Conservation (phyloP, 1,140 invertebrate species). For the Drosophila trapezifrons region DNA sequence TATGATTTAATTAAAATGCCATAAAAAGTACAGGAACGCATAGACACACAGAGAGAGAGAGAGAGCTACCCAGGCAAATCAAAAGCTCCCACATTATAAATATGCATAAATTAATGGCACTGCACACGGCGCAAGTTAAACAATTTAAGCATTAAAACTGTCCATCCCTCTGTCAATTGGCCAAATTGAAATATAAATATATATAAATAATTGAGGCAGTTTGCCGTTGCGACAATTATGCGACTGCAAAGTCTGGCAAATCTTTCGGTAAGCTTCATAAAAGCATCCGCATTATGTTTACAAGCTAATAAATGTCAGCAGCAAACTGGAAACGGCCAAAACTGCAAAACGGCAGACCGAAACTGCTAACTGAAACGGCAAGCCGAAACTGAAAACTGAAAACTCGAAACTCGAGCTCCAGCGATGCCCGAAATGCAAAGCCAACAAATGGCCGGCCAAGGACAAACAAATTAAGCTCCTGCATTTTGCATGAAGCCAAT, state of each 20-base stretch:
- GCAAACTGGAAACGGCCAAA: slow-evolving; percentile 23
- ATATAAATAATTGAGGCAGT: slow-evolving; percentile 59
- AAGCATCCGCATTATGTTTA: slow-evolving; percentile 60
- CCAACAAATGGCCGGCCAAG: slow-evolving; percentile 63
- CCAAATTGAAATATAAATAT: slow-evolving; percentile 61
- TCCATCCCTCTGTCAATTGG: slow-evolving; percentile 52
- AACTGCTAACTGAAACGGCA: slow-evolving; percentile 12
- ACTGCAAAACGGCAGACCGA: slow-evolving; percentile 17
- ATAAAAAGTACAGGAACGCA: slow-evolving; percentile 32
- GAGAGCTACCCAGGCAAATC: slow-evolving; percentile 20
- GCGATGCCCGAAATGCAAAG: slow-evolving; percentile 48
- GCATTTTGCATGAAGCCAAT: slow-evolving; percentile 67
- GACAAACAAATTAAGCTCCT: slow-evolving; percentile 63
- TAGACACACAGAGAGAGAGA: neutral
- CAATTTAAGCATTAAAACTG: slow-evolving; percentile 51
- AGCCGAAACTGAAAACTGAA: slow-evolving; percentile 13
- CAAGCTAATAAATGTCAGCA: slow-evolving; percentile 69
- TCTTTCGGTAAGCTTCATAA: slow-evolving; percentile 58
- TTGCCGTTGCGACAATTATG: slow-evolving; percentile 44
- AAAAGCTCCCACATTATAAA: slow-evolving; percentile 50
- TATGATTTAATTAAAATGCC: slow-evolving; percentile 67
- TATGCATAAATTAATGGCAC: slow-evolving; percentile 56
- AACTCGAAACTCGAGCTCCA: slow-evolving; percentile 8
- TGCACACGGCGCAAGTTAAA: slow-evolving; percentile 45
- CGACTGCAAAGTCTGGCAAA: slow-evolving; percentile 49